These are phyloP conservation scores for Drosophila phalerata DNA, from an alignment of 2,888 invertebrate species.

Conservation along the genomic window DNA sequence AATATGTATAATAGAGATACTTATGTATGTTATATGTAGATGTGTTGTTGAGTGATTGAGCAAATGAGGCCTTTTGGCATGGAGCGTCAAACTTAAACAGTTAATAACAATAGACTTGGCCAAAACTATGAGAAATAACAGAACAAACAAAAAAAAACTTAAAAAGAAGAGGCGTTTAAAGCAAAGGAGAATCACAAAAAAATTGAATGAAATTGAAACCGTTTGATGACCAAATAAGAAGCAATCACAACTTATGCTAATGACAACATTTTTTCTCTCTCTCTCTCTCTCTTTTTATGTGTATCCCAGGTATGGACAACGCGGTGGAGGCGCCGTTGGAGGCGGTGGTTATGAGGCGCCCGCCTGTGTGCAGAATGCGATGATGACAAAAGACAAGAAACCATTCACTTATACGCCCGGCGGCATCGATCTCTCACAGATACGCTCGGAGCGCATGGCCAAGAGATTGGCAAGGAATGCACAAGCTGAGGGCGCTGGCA, in stretches of 20 bases:
- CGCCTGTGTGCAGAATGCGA: conserved; percentile 95
- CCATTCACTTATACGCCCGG: conserved; percentile 99
- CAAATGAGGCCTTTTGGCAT: conserved; percentile 51
- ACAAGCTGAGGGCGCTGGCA: conserved; percentile 88
- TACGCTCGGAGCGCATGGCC: conserved; percentile 95
- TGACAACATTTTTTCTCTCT: conserved; percentile 6
- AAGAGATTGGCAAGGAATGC: conserved; percentile 90
- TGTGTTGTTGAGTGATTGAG: conserved; percentile 31
- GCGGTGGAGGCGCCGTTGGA: conserved; percentile 66
- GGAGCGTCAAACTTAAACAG: conserved; percentile 48
- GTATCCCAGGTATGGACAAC: conserved; percentile 84
- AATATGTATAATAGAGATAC: background rate
- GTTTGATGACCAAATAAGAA: conserved; percentile 20
- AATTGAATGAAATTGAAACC: conserved; percentile 63
- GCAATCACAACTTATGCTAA: conserved; percentile 40
- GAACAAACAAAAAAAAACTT: conserved; percentile 22
- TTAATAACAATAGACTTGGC: conserved; percentile 63
- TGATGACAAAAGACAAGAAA: conserved; percentile 98
- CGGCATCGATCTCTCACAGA: conserved; percentile 95
- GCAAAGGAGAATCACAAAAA: conserved; percentile 21
- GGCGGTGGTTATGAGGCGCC: conserved; percentile 89
- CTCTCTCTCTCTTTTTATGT: background rate
- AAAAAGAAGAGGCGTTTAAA: conserved; percentile 35
- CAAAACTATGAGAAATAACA: conserved; percentile 63
- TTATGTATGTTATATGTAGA: background rate